Percentiles rank a stretch among this genome's conserved stretches.
These are phyloP conservation scores for Cyclopterus lumpus DNA, from an alignment of 2,797 vertebrate genomes.

Conservation along the genomic window DNA sequence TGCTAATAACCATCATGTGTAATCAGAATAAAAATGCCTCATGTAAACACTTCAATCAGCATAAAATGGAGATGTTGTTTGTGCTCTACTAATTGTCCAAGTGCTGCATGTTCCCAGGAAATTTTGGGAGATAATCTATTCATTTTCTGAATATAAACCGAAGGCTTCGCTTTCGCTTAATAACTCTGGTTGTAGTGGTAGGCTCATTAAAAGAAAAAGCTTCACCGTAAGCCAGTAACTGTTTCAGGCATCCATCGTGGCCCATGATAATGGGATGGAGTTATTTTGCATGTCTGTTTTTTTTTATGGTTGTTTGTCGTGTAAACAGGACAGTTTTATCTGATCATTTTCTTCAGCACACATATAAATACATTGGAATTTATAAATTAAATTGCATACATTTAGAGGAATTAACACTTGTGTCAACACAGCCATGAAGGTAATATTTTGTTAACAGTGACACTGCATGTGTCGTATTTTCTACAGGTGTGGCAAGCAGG, in stretches of 20 bases:
- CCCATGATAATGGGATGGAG: background rate
- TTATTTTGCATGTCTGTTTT: background rate
- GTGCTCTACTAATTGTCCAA: background rate
- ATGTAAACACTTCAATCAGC: conserved; percentile 11
- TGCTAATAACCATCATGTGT: background rate
- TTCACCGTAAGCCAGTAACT: background rate
- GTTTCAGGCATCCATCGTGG: background rate
- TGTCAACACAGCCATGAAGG: background rate
- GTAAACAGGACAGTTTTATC: background rate
- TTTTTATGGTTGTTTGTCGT: background rate
- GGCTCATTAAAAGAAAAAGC: background rate
- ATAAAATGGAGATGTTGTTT: background rate
- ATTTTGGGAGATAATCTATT: background rate
- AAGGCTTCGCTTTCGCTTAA: background rate
- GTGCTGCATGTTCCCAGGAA: background rate
- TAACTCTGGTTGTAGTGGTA: background rate
- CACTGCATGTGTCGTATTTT: conserved; percentile 23
- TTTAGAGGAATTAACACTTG: background rate
- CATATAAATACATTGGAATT: background rate
- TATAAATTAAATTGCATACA: background rate
- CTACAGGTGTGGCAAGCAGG: conserved; percentile 90
- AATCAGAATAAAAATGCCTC: background rate
- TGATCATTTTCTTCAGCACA: background rate
- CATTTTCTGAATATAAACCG: background rate
- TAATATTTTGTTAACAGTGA: background rate